Base-by-base conservation (phyloP, 2,888 invertebrate genomes). In the Metacarcinus magister region DNA sequence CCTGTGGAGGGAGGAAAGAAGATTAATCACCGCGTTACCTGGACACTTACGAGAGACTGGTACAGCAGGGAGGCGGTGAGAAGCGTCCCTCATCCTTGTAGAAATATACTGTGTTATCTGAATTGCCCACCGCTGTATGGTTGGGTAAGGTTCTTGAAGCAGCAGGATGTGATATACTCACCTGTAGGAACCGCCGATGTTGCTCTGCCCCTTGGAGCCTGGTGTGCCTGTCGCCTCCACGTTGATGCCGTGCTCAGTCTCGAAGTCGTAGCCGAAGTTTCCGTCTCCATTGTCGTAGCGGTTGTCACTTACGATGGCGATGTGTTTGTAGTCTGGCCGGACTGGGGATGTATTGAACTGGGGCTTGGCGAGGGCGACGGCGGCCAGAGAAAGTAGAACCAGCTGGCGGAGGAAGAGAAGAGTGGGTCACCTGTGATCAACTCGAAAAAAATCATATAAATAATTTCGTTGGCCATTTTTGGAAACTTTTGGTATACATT, bases 221-320 rank as follows among this genome's bases (percentile, higher is more conserved):
- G 94, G 94, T 8, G 89, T 87, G 82, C 94, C 94, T 3, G 10
- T 16, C 8, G 43, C 94, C 7, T 44, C 46, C 94, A 46, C 48
- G 2, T 28, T 32, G 87, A 89, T 94, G 60, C 94, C 94, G 46
- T 94, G 82, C 94, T 94, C 94, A 8, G 94, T 60, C 94, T 60
- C 94, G 43, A 89, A 94, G 46, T 94, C 48, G 32, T 94, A 94
- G 46, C 23, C 48, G 82, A 94, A 94, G 87, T 94, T 94, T 44
- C 87, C 94, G 82, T 94, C 94, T 10, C 87, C 87, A 5, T 39
- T 28, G 39, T 94, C 94, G 87, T 87, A 48, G 28, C 94, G 87
- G 32, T 94, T 32, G 94, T 94, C 94, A 28, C 94, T 32, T 13
- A 94, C 7, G 48, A 94, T 94, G 94, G 94, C 94, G 82, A 94